A percentile compares a stretch with the other conserved stretches of the same genome.
These are phyloP conservation scores for Pomatostomus ruficeps DNA, from an alignment of 2,113 vertebrate genomes.

Conservation along the genomic window DNA sequence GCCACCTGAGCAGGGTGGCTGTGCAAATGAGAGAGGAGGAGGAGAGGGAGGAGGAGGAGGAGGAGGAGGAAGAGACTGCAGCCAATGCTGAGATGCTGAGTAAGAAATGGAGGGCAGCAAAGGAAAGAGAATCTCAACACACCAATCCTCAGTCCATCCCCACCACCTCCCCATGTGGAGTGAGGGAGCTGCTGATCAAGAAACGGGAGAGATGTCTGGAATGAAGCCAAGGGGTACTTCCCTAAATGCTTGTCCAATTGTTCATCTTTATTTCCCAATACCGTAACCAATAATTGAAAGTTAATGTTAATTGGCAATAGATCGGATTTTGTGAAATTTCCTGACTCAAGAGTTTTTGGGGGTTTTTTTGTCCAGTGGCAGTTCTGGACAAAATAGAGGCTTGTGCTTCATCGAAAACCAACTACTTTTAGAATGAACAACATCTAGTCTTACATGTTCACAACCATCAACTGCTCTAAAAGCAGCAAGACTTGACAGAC, in stretches of 20 bases:
- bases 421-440: background rate
- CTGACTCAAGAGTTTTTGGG: background rate
- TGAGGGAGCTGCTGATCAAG: background rate
- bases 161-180: background rate
- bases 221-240: background rate
- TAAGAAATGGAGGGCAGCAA: background rate
- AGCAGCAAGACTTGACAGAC: background rate
- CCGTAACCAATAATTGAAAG: accelerated
- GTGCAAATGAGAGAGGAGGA: background rate
- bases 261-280: background rate
- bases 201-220: background rate
- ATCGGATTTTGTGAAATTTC: background rate
- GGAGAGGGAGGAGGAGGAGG: background rate
- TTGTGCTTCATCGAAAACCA: background rate
- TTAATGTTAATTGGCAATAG: background rate
- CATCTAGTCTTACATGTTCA: background rate
- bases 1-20: accelerated
- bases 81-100: accelerated
- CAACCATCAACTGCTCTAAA: background rate
- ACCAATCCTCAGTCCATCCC: background rate
- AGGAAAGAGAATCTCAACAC: accelerated
- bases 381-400: too few relatives aligned
- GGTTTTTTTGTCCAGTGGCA: background rate
- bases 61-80: background rate
- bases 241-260: background rate